Base-by-base conservation (phyloP, 23 tunicate species). In the Pegea sp. region DNA sequence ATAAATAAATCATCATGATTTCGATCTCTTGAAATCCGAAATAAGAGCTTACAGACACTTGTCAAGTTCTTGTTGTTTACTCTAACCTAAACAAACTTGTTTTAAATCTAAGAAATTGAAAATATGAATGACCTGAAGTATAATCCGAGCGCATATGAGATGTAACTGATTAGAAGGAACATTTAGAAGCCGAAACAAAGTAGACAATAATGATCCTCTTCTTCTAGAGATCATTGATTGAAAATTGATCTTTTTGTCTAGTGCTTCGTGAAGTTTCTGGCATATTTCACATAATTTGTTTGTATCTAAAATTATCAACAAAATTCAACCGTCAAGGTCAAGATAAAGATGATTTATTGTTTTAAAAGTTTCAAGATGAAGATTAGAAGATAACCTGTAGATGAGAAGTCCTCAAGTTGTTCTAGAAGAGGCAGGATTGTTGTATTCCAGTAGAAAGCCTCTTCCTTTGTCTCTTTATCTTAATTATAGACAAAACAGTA, bases 401-500 rank as follows among this genome's bases (percentile, higher is more conserved):
- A 38, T 16, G 32, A 4, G 24, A 18, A 48, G n/a, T 76, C 93
- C 59, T 71, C 72, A 7, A 79, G 34, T 2, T 34, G 30, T 58
- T 79, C 93, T 0, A 79, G 11, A 3, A 65, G 21, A 8, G 93
- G 93, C 6, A 79, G 64, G 22, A 79, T 61, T 42, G 31, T 59
- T 29, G 60, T 60, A 49, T 79, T 79, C 93, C 93, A 79, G 53
- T 70, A 71, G 5, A 56, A 48, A 31, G 93, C 93, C 54, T 79
- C 76, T 28, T 79, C 93, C 3, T 69, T 48, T 5, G 93, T 63
- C 49, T 79, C 93, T 0, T 65, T 69, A 4, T 19, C 31, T n/a
- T n/a, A n/a, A n/a, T n/a, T n/a, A n/a, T n/a, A n/a, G n/a, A n/a
- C n/a, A n/a, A n/a, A n/a, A n/a, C n/a, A n/a, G n/a, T n/a, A n/a